These are phyloP conservation scores for Conistra vaccinii DNA, from an alignment of 2,888 invertebrate species.

Conservation along the genomic window DNA sequence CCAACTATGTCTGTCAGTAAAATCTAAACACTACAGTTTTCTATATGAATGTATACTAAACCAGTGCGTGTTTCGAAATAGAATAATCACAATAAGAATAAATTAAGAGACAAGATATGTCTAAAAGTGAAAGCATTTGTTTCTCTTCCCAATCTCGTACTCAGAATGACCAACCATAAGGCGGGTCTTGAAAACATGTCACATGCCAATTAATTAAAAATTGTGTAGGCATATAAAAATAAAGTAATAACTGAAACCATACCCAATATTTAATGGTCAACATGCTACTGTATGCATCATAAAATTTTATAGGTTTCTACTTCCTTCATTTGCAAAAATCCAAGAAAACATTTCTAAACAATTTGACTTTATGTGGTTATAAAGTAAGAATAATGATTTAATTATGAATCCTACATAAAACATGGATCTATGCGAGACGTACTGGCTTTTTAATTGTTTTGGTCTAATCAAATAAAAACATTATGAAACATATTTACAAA, in stretches of 20 bases:
- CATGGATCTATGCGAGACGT: too few relatives aligned
- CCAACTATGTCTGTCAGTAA: neutral
- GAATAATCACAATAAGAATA: neutral
- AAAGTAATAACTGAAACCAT: slow-evolving; percentile 11
- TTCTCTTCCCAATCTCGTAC: neutral
- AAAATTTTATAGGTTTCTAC: slow-evolving; percentile 39
- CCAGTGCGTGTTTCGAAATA: neutral
- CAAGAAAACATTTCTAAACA: neutral
- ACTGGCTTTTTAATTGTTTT: neutral
- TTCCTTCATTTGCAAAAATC: slow-evolving; percentile 31
- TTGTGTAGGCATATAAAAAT: neutral
- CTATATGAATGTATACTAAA: neutral
- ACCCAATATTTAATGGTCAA: slow-evolving; percentile 19
- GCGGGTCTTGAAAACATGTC: slow-evolving; percentile 4
- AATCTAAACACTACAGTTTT: slow-evolving; percentile 24
- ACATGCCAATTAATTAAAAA: slow-evolving; percentile 1
- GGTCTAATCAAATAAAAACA: neutral
- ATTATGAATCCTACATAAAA: neutral
- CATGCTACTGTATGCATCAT: slow-evolving; percentile 16
- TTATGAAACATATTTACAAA: neutral
- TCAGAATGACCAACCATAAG: slow-evolving; percentile 32
- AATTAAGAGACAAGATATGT: too few relatives aligned
- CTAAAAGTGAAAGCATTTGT: neutral
- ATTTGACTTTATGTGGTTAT: slow-evolving; percentile 24
- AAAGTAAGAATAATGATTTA: slow-evolving; percentile 23